Base-by-base conservation (phyloP, 2,797 vertebrate species). In the Lophius americanus region DNA sequence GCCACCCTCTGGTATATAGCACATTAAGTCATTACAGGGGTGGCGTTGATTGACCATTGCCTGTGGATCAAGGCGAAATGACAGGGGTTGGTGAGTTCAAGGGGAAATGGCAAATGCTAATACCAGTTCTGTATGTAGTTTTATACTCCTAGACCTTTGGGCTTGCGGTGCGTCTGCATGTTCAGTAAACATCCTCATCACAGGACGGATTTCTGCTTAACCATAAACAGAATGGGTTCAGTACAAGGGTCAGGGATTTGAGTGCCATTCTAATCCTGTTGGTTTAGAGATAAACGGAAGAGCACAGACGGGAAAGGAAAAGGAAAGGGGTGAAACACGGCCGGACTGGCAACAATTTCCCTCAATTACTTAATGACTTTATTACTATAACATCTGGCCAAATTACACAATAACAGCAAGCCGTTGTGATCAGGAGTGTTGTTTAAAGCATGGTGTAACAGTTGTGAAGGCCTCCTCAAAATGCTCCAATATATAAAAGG, bases 271-370 rank as follows among this genome's bases (percentile, higher is more conserved):
- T 90, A 90, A 90, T 86, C 85, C 85, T 92, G 92, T 92, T 93
- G 92, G 87, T 90, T 92, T 92, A 93, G 89, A 93, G 91, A 93
- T 93, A 93, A 93, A 91, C 85, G 88, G 88, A 90, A 83, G 84
- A 90, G 90, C 78, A 78, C 60, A 85, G 85, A 78, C 69, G 83
- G 83, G 84, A 84, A 89, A 88, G 83, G 80, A 80, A 85, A 71
- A 81, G 67, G 79, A 82, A 80, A 74, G 74, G 70, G 73, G 73
- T 75, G 79, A 88, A 88, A 70, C 69, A 58, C 76, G 69, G 78
- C 81, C 80, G 82, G 92, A 91, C 88, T 82, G 84, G 88, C 87
- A 91, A 88, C 85, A 85, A 85, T 90, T 94, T 92, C 91, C 88
- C 91, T 89, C 84, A 82, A 89, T 87, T 90, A 87, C 82, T 89